phyloP scores from a whole-genome alignment of 2,113 vertebrate species.

The Gallinago undulata region DNA sequence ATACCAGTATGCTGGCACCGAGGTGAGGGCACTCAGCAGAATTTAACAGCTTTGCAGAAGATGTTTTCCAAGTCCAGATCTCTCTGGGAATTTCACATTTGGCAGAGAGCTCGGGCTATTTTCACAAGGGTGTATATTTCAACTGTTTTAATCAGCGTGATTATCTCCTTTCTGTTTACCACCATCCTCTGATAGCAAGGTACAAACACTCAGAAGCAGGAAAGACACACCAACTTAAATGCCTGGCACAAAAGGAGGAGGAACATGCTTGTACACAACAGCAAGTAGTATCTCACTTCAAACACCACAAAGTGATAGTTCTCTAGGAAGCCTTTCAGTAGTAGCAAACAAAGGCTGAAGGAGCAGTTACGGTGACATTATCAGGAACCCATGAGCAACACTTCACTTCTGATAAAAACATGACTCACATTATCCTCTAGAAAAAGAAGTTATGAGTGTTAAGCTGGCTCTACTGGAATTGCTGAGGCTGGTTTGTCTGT shows the following conservation, averaged over 20 bases:
- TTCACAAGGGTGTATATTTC: background rate
- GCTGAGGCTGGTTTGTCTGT: background rate
- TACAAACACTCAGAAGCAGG: background rate
- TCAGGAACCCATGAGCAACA: background rate
- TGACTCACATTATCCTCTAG: background rate
- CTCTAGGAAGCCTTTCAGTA: background rate
- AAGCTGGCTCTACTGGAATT: background rate
- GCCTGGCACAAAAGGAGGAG: background rate
- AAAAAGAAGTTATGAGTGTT: background rate
- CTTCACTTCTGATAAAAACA: background rate
- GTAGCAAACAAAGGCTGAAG: background rate
- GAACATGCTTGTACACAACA: background rate
- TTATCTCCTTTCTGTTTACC: background rate
- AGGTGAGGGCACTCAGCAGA: background rate
- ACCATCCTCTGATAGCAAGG: background rate
- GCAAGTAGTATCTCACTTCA: background rate
- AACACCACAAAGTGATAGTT: background rate
- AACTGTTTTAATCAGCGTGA: background rate
- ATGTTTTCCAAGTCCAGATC: background rate
- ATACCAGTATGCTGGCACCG: accelerated
- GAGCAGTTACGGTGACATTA: background rate
- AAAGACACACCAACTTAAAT: background rate
- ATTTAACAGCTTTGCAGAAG: background rate
- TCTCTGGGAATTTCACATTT: background rate
- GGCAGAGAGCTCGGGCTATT: background rate